Evolutionary conservation across 1,140 invertebrate species (phyloP), one percentile per base, ranked within the genome.

Genomic region (Spodoptera litura): DNA sequence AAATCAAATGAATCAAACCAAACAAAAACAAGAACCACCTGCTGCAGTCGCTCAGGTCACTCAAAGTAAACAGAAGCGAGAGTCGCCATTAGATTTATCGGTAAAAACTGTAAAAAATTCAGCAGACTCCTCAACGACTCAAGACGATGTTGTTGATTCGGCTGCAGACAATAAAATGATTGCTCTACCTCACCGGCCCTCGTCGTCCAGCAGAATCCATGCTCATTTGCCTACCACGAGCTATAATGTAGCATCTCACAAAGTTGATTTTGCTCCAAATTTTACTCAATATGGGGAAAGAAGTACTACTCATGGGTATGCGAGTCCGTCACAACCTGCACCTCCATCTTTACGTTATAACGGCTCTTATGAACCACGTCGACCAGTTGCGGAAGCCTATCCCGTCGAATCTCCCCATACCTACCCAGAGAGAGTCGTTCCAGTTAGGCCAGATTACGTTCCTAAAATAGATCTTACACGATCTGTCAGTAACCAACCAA

Each of bases 71-170:
- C 92, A 93, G 68, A 97, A 96, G 89, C 95, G 96, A 51, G 97
- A 98, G 87, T 98, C 97, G 0, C 97, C 97, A 0, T 88, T 98
- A 59, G 98, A 98, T 91, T 94, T 98, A 12, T 98, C 97, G 0
- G 97, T 98, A 51, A 98, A 98, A 88, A 98, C 97, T 0, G 96
- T 98, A 0, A 96, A 97, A 85, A 98, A 97, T 52, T 97, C 97
- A 1, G 97, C 97, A 0, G 97, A 98, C 90, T 98, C 97, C 0
- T 98, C 97, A 0, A 98, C 97, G 1, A 96, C 96, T 0, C 96
- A 96, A 85, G 97, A 97, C 84, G 97, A 97, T 66, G 85, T 92
- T 4, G 95, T 96, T 68, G 93, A 93, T 87, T 88, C 89, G 76
- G 91, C 81, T 15, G 86, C 86, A 53, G 92, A 93, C 80, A 94